Conservation (phyloP, 1,140 invertebrate species). For the Oppia nitens region DNA sequence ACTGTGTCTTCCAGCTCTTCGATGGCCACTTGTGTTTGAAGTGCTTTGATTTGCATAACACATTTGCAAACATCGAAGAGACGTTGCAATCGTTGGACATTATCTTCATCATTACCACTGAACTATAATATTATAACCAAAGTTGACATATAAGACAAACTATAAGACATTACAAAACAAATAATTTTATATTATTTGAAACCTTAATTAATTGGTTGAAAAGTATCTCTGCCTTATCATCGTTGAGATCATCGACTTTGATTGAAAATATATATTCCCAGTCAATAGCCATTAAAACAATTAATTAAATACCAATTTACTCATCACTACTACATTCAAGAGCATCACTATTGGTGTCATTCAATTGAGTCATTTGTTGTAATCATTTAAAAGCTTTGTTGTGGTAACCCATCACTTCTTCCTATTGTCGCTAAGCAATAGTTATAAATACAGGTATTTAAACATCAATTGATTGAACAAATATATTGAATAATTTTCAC, state of each 20-base stretch:
- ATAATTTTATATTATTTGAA: too few relatives aligned
- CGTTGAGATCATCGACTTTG: background rate
- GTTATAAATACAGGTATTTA: too few relatives aligned
- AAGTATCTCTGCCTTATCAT: conserved; percentile 4
- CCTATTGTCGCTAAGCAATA: too few relatives aligned
- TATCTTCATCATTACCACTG: background rate
- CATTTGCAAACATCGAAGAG: conserved; percentile 8
- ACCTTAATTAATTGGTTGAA: conserved; percentile 12
- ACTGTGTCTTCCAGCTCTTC: conserved; percentile 12
- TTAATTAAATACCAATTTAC: too few relatives aligned
- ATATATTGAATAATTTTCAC: too few relatives aligned
- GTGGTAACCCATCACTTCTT: too few relatives aligned
- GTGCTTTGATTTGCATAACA: conserved; percentile 9
- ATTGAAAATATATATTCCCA: conserved; percentile 3
- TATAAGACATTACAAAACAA: too few relatives aligned
- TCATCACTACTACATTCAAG: too few relatives aligned
- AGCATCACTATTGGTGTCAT: too few relatives aligned
- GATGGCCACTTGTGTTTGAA: conserved; percentile 10
- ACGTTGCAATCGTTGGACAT: background rate
- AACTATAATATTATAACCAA: background rate
- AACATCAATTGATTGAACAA: too few relatives aligned
- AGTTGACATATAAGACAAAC: background rate
- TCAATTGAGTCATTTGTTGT: too few relatives aligned
- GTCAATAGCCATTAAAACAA: conserved; percentile 6
- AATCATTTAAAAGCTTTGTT: too few relatives aligned